Percentiles rank a stretch among this genome's conserved stretches.
Conservation (phyloP, 2,113 vertebrate species). For the Plecotus auritus region DNA sequence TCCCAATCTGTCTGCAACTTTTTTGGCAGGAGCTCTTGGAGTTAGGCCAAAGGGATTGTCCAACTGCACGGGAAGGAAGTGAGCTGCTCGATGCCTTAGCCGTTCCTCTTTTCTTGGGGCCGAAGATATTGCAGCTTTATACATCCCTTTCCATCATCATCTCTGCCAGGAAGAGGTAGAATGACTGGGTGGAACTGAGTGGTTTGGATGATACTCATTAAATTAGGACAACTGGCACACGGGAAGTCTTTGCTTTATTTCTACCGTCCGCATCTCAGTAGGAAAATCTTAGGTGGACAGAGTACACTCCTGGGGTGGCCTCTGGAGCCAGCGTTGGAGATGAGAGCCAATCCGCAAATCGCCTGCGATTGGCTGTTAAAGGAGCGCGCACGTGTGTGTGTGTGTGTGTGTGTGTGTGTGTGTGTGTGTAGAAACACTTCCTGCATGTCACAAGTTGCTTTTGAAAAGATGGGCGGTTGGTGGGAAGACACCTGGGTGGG, state of each 20-base stretch:
- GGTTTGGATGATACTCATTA: not conserved
- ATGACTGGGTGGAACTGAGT: not conserved
- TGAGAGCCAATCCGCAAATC: not conserved
- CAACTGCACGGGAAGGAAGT: constrained; percentile 50
- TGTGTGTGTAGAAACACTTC: not conserved
- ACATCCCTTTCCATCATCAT: constrained; percentile 27
- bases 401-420: too few species aligned
- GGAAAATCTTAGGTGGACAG: not conserved
- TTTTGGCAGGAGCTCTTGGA: constrained; percentile 53
- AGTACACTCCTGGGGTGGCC: not conserved
- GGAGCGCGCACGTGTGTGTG: too few species aligned
- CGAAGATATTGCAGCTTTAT: constrained; percentile 37
- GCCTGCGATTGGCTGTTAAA: not conserved
- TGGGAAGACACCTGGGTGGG: not conserved
- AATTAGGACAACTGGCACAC: not conserved
- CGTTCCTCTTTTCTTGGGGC: not conserved
- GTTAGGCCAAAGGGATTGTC: constrained; percentile 63
- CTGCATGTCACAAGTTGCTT: not conserved
- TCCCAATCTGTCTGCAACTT: constrained; percentile 64
- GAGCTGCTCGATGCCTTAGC: constrained; percentile 56
- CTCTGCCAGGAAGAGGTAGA: constrained; percentile 40
- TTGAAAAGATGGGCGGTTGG: not conserved
- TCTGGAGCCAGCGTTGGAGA: not conserved
- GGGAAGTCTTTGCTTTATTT: not conserved
- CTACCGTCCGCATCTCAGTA: not conserved